Evolutionary conservation across 1,140 invertebrate genomes (phyloP), one percentile per base, ranked within the genome.

Genomic region (Leptonema lineaticorne): DNA sequence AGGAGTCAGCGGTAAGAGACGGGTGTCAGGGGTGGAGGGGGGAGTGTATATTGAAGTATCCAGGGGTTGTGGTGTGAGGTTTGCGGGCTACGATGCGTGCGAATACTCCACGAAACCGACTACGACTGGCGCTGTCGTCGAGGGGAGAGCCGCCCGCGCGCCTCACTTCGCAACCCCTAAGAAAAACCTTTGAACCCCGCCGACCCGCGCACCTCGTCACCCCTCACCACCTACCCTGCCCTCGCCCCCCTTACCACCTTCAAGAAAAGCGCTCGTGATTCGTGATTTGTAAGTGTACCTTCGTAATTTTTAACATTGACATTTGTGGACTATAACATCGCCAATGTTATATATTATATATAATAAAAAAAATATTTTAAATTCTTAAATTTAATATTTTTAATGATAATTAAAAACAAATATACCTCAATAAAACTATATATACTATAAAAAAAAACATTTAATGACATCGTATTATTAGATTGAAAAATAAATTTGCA

Each of bases 261-360:
- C 24, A n/a, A n/a, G 26, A 60, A 60, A 57, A 48, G 41, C 69
- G 59, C 69, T 48, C 60, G 33, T 41, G 67, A 71, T 71, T n/a
- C n/a, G 11, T 67, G 67, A 71, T 71, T 68, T 71, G 60, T 68
- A 65, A 62, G 24, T 33, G 59, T 7, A 30, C 53, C 50, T 68
- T 71, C 66, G 46, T 68, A 71, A 60, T 66, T 71, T 67, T 71
- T 71, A 65, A 58, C 48, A 71, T 68, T 68, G 69, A 70, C 45
- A 59, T 67, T 30, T 70, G 14, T n/a, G n/a, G n/a, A n/a, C n/a
- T n/a, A n/a, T n/a, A n/a, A n/a, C n/a, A n/a, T n/a, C n/a, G n/a
- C n/a, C n/a, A n/a, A n/a, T n/a, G n/a, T n/a, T n/a, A n/a, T n/a
- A n/a, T n/a, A 33, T 33, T 33, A 11, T 33, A 11, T 11, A 33